phyloP scores from a whole-genome alignment of 2,888 invertebrate genomes.

The Gnatocerus cornutus region DNA sequence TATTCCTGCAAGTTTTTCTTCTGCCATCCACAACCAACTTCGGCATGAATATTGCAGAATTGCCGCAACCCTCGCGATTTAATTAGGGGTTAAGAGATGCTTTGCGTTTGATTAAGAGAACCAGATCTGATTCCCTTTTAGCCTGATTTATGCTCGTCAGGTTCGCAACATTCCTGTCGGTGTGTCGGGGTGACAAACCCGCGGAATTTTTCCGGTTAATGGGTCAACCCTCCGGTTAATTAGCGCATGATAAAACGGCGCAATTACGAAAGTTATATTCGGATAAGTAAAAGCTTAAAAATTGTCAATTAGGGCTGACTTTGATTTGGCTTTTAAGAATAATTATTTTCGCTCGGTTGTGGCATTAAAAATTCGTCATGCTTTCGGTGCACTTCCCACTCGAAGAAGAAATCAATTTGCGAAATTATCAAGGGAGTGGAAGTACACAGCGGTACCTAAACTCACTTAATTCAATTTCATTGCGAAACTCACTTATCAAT shows the following conservation, averaged over 20 bases:
- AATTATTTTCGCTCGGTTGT: slow-evolving; percentile 29
- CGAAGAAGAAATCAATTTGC: slow-evolving; percentile 19
- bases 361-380: slow-evolving; percentile 34
- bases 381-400: slow-evolving; percentile 21
- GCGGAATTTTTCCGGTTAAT: neutral
- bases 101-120: slow-evolving; percentile 46
- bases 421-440: slow-evolving; percentile 19
- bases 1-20: no score
- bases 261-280: slow-evolving; percentile 10
- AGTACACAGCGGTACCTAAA: neutral
- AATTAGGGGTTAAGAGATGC: slow-evolving; percentile 49
- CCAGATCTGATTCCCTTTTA: slow-evolving; percentile 36
- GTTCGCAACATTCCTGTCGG: no score
- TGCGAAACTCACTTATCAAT: no score
- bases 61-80: slow-evolving; percentile 44
- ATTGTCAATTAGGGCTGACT: slow-evolving; percentile 33
- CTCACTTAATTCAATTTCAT: neutral
- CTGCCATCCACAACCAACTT: slow-evolving; percentile 28
- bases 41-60: slow-evolving; percentile 43
- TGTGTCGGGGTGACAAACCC: no score
- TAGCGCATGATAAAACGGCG: slow-evolving; percentile 9
- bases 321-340: slow-evolving; percentile 36
- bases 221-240: slow-evolving; percentile 1
- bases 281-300: slow-evolving; percentile 29
- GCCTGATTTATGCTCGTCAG: slow-evolving; percentile 29